phyloP scores from a whole-genome alignment of 2,888 invertebrate genomes.

The Teleogryllus oceanicus region DNA sequence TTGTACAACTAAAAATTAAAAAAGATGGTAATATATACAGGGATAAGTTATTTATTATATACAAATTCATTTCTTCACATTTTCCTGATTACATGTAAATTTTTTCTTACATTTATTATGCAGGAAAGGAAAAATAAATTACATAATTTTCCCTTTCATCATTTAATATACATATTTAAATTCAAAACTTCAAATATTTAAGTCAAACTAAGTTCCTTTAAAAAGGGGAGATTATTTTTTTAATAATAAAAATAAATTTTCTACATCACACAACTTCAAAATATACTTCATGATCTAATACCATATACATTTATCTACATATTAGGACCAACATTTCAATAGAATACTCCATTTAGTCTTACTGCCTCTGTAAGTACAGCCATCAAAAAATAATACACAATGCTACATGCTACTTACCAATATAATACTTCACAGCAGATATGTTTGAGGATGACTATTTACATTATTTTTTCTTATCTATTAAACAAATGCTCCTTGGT shows the following conservation, averaged over 20 bases:
- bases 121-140: too few species aligned
- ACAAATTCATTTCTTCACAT: slow-evolving; percentile 24
- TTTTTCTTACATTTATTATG: too few species aligned
- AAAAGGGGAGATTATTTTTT: too few species aligned
- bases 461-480: not conserved
- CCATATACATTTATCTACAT: not conserved
- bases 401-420: not conserved
- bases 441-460: not conserved
- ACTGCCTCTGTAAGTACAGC: slow-evolving; percentile 7
- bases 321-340: not conserved
- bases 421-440: not conserved
- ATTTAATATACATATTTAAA: too few species aligned
- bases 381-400: slow-evolving; percentile 9
- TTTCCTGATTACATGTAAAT: slow-evolving; percentile 22
- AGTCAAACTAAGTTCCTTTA: too few species aligned
- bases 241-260: too few species aligned
- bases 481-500: not conserved
- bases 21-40: too few species aligned
- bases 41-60: slow-evolving; percentile 19
- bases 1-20: too few species aligned
- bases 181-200: too few species aligned
- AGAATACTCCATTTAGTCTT: slow-evolving; percentile 5
- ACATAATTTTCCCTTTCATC: too few species aligned
- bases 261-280: not conserved
- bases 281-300: not conserved